Percentiles rank a stretch among this genome's conserved stretches.
These are phyloP conservation scores for Arnoldichthys spilopterus DNA, from an alignment of 2,797 vertebrate species.

Conservation along the genomic window DNA sequence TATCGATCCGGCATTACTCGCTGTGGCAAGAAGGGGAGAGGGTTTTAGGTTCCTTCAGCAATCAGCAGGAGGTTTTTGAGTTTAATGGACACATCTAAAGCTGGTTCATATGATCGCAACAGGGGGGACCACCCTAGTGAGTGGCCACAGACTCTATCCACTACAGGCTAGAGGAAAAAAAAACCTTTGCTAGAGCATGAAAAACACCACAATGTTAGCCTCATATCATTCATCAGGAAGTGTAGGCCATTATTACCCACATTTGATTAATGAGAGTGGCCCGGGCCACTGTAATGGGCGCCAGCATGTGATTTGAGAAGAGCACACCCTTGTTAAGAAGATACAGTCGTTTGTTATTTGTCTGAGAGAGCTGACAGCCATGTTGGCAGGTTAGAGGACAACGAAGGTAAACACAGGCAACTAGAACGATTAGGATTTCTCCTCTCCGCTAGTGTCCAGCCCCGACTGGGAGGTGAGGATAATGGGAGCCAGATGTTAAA, in stretches of 20 bases:
- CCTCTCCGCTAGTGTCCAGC: background rate
- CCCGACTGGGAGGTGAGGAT: constrained; percentile 17
- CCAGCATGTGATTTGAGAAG: constrained; percentile 36
- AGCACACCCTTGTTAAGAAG: constrained; percentile 41
- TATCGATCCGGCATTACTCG: constrained; percentile 65
- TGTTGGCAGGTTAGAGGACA: constrained; percentile 50
- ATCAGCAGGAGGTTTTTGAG: constrained; percentile 44
- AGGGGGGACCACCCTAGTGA: constrained; percentile 30
- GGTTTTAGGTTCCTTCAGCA: constrained; percentile 55
- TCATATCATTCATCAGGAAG: constrained; percentile 18
- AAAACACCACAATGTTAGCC: constrained; percentile 22
- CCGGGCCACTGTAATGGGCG: constrained; percentile 42
- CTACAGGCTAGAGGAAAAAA: constrained; percentile 24
- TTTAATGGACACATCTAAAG: constrained; percentile 52
- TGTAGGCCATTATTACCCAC: constrained; percentile 22
- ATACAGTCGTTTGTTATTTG: constrained; percentile 51
- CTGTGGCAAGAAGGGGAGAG: constrained; percentile 23
- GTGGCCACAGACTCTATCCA: background rate
- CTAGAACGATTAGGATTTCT: constrained; percentile 23
- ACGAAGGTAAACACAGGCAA: constrained; percentile 40
- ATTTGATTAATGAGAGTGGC: constrained; percentile 46
- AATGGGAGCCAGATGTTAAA: constrained; percentile 44
- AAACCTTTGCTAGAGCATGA: constrained; percentile 32
- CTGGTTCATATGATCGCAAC: constrained; percentile 36
- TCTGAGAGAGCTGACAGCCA: constrained; percentile 22